Evolutionary conservation across 2,113 vertebrate species (phyloP), one percentile per base, ranked within the genome.

Genomic region (Etia nguti): DNA sequence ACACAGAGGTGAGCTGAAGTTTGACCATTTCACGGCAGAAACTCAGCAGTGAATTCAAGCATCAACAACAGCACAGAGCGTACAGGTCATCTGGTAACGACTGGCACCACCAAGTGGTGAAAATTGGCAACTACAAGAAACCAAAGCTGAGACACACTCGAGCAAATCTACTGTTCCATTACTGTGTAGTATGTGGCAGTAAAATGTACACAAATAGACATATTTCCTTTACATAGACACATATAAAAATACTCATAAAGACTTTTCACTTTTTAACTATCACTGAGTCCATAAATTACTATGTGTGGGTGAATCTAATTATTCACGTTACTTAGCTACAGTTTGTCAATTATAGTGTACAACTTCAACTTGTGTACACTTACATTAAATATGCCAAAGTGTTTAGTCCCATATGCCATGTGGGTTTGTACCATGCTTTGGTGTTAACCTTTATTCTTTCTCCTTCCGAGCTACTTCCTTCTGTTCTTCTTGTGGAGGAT

Each of bases 401-500:
- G 34, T 55, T 86, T 85, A 55, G 24, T 16, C 36, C 80, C 54
- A 70, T 86, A 57, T 9, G 22, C 52, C 54, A 60, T 68, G 38
- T 20, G 26, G 52, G 26, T 24, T 46, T 60, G 48, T 83, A 86
- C 81, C 79, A 11, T n/a, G 24, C 36, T 85, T 90, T 82, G 65
- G 26, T 55, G 6, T 57, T 50, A 13, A 31, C 50, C 29, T 54
- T 52, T 68, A 84, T 24, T 80, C 55, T 26, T 55, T 46, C 24
- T 34, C 48, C 79, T 85, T 86, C 82, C 38, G 3, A 11, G 10
- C 18, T 90, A 60, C 8, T 8, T 80, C 65, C 15, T 55, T 18
- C 29, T 55, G 26, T 93, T 95, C 75, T 68, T 82, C 92, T 95
- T 93, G 65, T 95, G 90, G 18, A 94, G 91, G 90, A 97, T 94